phyloP scores from a whole-genome alignment of 2,888 invertebrate genomes.

The Aspidapion aeneum region DNA sequence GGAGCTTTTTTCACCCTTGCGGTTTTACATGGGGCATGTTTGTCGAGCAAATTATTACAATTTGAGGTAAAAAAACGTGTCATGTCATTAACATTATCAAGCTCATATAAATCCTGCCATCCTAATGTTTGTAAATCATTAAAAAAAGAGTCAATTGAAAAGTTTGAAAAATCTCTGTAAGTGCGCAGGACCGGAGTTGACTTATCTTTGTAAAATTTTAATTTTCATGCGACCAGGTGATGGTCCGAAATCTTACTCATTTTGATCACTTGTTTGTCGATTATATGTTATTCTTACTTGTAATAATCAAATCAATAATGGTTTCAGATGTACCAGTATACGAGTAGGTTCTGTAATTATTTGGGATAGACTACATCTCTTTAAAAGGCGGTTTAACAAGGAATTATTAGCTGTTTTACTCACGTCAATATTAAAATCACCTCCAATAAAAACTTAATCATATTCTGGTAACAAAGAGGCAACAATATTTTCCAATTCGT shows the following conservation, averaged over 20 bases:
- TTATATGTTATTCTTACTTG: not conserved
- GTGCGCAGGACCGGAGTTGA: not conserved
- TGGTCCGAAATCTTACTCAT: not conserved
- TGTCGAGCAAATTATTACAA: not conserved
- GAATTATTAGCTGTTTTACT: not conserved
- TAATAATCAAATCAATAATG: not conserved
- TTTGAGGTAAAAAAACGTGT: not conserved
- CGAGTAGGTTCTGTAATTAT: not conserved
- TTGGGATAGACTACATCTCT: not conserved
- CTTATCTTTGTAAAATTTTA: not conserved
- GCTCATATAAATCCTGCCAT: not conserved
- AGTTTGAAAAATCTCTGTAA: not conserved
- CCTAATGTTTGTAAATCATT: not conserved
- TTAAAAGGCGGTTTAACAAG: not conserved
- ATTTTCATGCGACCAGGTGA: not conserved
- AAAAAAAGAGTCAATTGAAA: not conserved
- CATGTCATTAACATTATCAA: not conserved
- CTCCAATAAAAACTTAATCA: constrained; percentile 3
- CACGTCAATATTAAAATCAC: constrained; percentile 1
- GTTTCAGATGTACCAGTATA: not conserved
- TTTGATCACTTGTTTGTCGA: not conserved
- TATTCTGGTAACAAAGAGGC: not conserved
- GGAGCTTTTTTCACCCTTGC: not conserved
- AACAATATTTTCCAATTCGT: not conserved
- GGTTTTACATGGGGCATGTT: not conserved